Base-by-base conservation (phyloP, 2,113 vertebrate species). In the Copsychus sechellarum region DNA sequence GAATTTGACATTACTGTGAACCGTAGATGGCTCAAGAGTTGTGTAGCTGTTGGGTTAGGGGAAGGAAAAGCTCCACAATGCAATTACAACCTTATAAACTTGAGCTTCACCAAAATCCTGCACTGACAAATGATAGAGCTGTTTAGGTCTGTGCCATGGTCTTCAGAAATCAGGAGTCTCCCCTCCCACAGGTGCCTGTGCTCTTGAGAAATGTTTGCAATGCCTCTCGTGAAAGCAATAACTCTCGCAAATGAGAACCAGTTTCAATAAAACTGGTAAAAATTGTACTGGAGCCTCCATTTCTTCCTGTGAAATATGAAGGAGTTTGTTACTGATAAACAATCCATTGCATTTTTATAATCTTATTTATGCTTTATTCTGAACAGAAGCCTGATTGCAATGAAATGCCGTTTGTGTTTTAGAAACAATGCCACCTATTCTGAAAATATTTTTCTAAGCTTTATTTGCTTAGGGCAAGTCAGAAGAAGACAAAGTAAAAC, bases 21-120 rank as follows among this genome's bases (percentile, higher is more conserved):
- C 12, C 76, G 31, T 50, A 76, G 29, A 24, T 45, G 1, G n/a
- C 24, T 47, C 69, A 33, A 67, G 29, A 53, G 17, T 33, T 78
- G 34, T 0, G 1, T 14, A 61, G 53, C 28, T 88, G 3, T 29
- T 72, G 25, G 2, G 1, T 16, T 48, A 17, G 12, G 19, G 31
- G 13, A 88, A 47, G 33, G 9, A 66, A 58, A 23, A 60, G 14
- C n/a, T 88, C 36, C 19, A 7, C 72, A 90, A 72, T 72, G 15
- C 20, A 58, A 14, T 25, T 33, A 12, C 11, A 56, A 4, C 21
- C 5, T 70, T 65, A 20, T 5, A 53, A 67, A 79, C 6, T 5
- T 56, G 51, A 54, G 36, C n/a, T 62, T 28, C 61, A 20, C 31
- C 19, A 31, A 47, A 84, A 58, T 81, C 26, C 22, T 69, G 15